phyloP scores from a whole-genome alignment of 2,888 invertebrate genomes.

The Listrodromus nycthemerus region DNA sequence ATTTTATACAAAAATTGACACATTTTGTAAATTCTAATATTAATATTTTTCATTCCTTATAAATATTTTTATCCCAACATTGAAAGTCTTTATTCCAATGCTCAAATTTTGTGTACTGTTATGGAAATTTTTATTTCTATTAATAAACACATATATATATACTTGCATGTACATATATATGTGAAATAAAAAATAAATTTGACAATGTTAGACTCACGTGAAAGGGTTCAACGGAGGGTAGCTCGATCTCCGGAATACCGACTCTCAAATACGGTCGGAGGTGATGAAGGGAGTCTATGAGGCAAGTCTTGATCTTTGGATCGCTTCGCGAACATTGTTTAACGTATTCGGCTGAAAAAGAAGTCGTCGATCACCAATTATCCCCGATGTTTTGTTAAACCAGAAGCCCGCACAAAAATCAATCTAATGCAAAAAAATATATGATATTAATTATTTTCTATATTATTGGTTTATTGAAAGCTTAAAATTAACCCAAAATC shows the following conservation, averaged over 20 bases:
- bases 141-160: neutral
- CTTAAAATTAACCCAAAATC: no score
- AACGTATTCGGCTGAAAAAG: constrained; percentile 85
- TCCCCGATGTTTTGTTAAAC: no score
- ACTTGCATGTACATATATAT: neutral
- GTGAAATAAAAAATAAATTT: neutral
- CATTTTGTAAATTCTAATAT: neutral
- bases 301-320: constrained; percentile 83
- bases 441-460: no score
- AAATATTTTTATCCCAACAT: no score
- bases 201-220: constrained; percentile 75
- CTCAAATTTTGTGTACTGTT: constrained; percentile 1
- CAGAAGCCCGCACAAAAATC: no score
- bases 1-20: neutral
- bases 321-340: constrained; percentile 88
- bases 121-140: neutral
- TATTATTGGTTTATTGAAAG: no score
- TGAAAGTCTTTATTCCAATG: neutral
- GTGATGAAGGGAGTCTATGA: constrained; percentile 84
- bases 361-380: neutral
- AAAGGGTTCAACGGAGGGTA: constrained; percentile 86
- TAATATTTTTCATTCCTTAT: constrained; percentile 1
- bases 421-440: no score
- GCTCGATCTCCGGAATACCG: constrained; percentile 86
- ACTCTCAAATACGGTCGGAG: constrained; percentile 83